Evolutionary conservation across 1,140 invertebrate genomes (phyloP).

Genomic region (Drosophila triauraria): DNA sequence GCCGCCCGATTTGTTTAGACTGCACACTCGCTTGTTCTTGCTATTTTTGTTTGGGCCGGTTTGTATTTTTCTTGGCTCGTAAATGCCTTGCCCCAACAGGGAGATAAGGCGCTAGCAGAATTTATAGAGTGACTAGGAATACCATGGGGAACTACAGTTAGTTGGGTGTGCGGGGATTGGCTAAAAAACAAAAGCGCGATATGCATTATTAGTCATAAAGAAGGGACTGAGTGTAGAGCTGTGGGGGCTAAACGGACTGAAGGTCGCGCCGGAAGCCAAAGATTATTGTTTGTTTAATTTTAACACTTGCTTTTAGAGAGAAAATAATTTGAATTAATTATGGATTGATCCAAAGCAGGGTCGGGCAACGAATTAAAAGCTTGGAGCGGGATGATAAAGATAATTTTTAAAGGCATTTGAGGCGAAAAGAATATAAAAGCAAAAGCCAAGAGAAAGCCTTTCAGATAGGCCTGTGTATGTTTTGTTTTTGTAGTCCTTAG

Average conservation of each 20-base stretch:
- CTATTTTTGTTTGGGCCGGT: constrained; percentile 19
- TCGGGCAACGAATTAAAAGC: no score
- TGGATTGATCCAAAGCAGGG: no score
- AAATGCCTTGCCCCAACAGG: constrained; percentile 27
- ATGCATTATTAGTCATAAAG: constrained; percentile 63
- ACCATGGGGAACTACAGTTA: constrained; percentile 58
- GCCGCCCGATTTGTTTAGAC: constrained; percentile 65
- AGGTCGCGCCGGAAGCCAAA: constrained; percentile 29
- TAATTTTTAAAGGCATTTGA: no score
- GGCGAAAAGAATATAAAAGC: no score
- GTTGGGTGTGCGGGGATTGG: constrained; percentile 8
- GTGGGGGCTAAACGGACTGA: constrained; percentile 20
- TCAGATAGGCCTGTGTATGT: background rate
- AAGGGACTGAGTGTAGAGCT: background rate
- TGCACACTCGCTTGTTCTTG: constrained; percentile 36
- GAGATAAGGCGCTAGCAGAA: constrained; percentile 50
- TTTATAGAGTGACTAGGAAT: constrained; percentile 47
- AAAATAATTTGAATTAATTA: background rate
- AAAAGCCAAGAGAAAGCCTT: no score
- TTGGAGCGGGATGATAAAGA: no score
- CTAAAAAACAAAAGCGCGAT: constrained; percentile 26
- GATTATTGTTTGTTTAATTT: background rate
- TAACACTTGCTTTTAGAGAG: background rate
- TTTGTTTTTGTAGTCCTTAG: background rate
- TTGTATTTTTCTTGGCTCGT: constrained; percentile 21